A percentile compares a stretch with the other conserved stretches of the same genome.
Evolutionary conservation across 2,797 vertebrate species (phyloP).

Genomic region (Gambusia yucatana): DNA sequence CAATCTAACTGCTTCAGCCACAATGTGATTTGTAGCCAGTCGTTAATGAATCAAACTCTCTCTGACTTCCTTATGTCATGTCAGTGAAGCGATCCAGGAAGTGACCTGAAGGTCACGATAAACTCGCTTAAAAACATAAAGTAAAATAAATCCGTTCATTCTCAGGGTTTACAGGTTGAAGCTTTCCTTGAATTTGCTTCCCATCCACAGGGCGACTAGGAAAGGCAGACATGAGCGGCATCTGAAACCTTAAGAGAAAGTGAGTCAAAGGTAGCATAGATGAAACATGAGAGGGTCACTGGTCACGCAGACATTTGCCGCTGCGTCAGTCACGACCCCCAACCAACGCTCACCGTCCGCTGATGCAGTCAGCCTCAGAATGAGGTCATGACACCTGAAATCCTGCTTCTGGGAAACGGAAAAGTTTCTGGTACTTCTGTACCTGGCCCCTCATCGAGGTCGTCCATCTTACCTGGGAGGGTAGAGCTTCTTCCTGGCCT

Average conservation of each 20-base stretch:
- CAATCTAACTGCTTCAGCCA: neutral
- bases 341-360: neutral
- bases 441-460: neutral
- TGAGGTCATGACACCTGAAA: too few relatives aligned
- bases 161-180: neutral
- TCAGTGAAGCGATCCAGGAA: neutral
- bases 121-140: neutral
- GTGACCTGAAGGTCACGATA: neutral
- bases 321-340: constrained; percentile 8
- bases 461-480: constrained; percentile 83
- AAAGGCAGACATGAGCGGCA: neutral
- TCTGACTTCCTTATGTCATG: neutral
- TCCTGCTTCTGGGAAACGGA: neutral
- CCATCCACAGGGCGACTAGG: neutral
- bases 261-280: constrained; percentile 35
- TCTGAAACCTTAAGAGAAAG: constrained; percentile 5
- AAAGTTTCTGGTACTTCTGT: neutral
- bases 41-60: neutral
- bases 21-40: neutral
- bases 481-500: constrained; percentile 83
- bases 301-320: constrained; percentile 13
- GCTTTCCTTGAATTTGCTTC: neutral
- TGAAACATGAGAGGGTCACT: constrained; percentile 55
- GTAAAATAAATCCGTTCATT: neutral
- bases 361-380: neutral